phyloP scores from a whole-genome alignment of 2,113 vertebrate species.

The Carassius carassius region DNA sequence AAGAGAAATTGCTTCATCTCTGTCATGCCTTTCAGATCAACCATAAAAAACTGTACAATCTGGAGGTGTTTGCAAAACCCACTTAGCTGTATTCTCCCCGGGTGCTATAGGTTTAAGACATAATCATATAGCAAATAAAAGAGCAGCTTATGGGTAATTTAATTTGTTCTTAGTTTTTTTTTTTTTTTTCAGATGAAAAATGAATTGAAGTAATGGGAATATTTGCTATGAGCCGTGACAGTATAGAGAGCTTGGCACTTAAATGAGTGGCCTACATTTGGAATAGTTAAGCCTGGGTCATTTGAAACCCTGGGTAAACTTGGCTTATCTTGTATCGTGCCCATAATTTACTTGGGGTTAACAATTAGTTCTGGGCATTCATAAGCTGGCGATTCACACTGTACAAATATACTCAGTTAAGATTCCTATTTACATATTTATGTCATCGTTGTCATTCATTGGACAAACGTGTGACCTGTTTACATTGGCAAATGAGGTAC shows the following conservation, averaged over 20 bases:
- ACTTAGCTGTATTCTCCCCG: conserved; percentile 23
- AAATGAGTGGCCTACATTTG: neutral
- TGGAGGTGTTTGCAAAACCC: conserved; percentile 26
- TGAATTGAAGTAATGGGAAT: conserved; percentile 30
- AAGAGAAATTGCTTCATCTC: conserved; percentile 34
- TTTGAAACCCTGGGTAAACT: neutral
- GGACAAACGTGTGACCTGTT: too few species aligned
- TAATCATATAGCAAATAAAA: conserved; percentile 45
- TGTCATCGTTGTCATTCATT: too few species aligned
- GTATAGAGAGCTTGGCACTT: neutral
- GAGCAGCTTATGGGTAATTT: conserved; percentile 27
- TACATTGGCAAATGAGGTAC: too few species aligned
- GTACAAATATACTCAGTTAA: neutral
- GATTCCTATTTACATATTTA: neutral
- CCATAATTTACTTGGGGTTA: neutral
- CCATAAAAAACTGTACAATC: conserved; percentile 12
- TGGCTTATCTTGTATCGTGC: neutral
- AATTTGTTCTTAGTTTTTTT: conserved; percentile 3
- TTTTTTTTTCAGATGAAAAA: conserved; percentile 2
- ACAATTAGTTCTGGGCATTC: too few species aligned
- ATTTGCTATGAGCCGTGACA: conserved; percentile 27
- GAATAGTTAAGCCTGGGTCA: neutral
- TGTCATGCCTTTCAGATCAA: conserved; percentile 17
- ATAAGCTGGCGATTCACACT: neutral
- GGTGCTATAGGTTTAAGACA: conserved; percentile 35